Evolutionary conservation across 2,113 vertebrate genomes (phyloP).

Genomic region (Larimichthys polyactis): DNA sequence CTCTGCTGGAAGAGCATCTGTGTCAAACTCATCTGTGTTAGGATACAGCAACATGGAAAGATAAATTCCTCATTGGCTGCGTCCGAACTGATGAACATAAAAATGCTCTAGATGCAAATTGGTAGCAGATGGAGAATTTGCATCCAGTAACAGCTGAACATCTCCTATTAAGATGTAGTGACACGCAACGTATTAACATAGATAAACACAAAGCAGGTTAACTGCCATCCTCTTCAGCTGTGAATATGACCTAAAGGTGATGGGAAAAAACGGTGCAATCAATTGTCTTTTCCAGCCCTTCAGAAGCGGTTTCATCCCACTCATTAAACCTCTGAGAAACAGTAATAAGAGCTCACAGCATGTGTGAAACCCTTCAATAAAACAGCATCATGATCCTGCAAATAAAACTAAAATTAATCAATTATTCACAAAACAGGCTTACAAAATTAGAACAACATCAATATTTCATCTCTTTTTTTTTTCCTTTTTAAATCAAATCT

Average conservation of each 20-base stretch:
- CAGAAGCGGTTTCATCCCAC: neutral
- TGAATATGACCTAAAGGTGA: slow-evolving; percentile 16
- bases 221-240: neutral
- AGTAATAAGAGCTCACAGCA: neutral
- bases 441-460: slow-evolving; percentile 68
- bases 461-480: slow-evolving; percentile 54
- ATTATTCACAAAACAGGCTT: slow-evolving; percentile 65
- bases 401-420: slow-evolving; percentile 57
- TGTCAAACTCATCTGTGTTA: slow-evolving; percentile 33
- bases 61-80: slow-evolving; percentile 29
- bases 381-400: slow-evolving; percentile 12
- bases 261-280: neutral
- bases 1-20: slow-evolving; percentile 49
- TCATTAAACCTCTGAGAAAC: neutral
- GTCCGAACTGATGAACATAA: slow-evolving; percentile 17
- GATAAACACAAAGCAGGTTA: neutral
- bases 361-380: slow-evolving; percentile 25
- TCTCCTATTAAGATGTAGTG: slow-evolving; percentile 12
- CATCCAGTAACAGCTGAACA: slow-evolving; percentile 21
- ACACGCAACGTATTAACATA: neutral
- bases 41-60: slow-evolving; percentile 18
- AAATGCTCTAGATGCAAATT: slow-evolving; percentile 17
- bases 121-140: slow-evolving; percentile 56
- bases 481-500: slow-evolving; percentile 26
- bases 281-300: slow-evolving; percentile 17